Evolutionary conservation across 1,140 invertebrate species (phyloP).

Genomic region (Hyposmocoma kahamanoa): DNA sequence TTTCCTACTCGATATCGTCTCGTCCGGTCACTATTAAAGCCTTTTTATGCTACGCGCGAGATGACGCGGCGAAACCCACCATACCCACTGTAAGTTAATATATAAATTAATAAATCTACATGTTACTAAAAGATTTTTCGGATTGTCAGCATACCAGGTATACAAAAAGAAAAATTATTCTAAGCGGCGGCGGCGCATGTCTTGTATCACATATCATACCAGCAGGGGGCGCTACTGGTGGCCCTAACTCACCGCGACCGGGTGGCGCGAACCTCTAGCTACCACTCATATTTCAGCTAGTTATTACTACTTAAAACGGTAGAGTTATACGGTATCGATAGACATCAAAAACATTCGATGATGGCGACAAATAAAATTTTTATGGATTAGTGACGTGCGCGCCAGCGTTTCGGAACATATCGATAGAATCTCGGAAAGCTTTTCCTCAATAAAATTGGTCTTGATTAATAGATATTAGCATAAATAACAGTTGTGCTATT

Average conservation of each 20-base stretch:
- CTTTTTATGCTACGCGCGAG: conserved; percentile 25
- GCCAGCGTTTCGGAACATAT: conserved; percentile 2
- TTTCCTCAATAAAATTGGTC: not conserved
- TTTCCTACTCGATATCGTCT: conserved; percentile 61
- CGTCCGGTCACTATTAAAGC: conserved; percentile 56
- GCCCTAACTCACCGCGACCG: conserved; percentile 33
- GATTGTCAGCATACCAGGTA: conserved; percentile 32
- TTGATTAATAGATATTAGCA: not conserved
- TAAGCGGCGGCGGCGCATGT: conserved; percentile 47
- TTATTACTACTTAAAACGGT: conserved; percentile 58
- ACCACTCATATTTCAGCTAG: conserved; percentile 43
- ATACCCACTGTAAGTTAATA: not conserved
- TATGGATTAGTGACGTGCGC: conserved; percentile 15
- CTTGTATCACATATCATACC: conserved; percentile 45
- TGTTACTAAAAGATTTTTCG: conserved; percentile 22
- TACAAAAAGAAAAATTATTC: conserved; percentile 40
- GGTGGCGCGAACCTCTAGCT: conserved; percentile 32
- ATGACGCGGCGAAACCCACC: conserved; percentile 36
- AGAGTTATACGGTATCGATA: conserved; percentile 47
- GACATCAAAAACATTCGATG: conserved; percentile 50
- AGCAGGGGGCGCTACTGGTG: conserved; percentile 57
- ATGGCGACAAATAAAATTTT: conserved; percentile 24
- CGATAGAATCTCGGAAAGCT: conserved; percentile 9
- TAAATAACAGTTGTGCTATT: not conserved
- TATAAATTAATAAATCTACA: conserved; percentile 1